A percentile compares a stretch with the other conserved stretches of the same genome.
Conservation (phyloP, 2,113 vertebrate genomes). For the Hyla sarda region DNA sequence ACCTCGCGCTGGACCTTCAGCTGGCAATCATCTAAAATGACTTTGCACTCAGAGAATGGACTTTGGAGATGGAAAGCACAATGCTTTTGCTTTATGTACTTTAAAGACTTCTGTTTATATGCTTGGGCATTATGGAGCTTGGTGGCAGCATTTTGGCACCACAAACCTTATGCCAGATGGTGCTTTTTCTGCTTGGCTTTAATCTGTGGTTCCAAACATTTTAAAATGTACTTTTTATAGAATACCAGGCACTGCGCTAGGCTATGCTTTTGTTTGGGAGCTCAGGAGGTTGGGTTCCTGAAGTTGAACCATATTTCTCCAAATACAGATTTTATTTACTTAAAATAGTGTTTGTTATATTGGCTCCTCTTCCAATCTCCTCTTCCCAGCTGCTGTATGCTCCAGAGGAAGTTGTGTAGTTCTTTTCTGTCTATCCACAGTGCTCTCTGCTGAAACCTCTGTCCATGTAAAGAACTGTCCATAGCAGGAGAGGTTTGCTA, state of each 20-base stretch:
- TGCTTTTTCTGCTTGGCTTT: too few relatives aligned
- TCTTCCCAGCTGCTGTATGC: too few relatives aligned
- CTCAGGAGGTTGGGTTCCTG: neutral
- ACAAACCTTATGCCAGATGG: neutral
- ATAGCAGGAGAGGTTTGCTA: too few relatives aligned
- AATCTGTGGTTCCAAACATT: too few relatives aligned
- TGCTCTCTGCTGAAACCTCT: too few relatives aligned
- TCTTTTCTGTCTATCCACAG: too few relatives aligned
- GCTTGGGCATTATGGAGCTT: neutral
- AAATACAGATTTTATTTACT: neutral
- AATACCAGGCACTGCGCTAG: too few relatives aligned
- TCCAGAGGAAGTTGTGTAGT: too few relatives aligned
- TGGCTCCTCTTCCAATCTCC: too few relatives aligned
- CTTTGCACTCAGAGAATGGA: neutral
- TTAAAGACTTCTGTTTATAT: neutral
- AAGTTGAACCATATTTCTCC: neutral
- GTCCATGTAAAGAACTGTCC: too few relatives aligned
- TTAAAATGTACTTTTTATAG: too few relatives aligned
- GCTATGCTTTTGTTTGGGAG: neutral
- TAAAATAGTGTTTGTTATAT: neutral
- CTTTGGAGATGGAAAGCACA: neutral
- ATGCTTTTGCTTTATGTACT: neutral
- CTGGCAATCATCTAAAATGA: neutral
- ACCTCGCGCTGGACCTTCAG: neutral
- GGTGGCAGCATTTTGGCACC: neutral